These are phyloP conservation scores for Psittacula echo DNA, from an alignment of 2,797 vertebrate genomes.

Conservation along the genomic window DNA sequence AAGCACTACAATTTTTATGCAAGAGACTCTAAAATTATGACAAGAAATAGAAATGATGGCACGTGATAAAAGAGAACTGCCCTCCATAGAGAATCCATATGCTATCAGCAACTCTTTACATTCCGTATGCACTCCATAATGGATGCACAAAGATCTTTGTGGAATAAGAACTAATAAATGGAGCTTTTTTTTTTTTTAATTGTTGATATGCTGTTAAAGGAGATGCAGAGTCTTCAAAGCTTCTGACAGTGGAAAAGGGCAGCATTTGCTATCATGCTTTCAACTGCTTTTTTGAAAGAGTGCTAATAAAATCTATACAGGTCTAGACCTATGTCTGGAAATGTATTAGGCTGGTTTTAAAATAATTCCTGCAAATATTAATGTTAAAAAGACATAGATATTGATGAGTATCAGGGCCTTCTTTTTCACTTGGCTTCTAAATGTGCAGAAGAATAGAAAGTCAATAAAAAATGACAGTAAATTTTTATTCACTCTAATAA, in stretches of 20 bases:
- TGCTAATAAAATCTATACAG: neutral
- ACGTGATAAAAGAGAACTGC: neutral
- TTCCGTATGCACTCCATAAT: neutral
- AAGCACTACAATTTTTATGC: neutral
- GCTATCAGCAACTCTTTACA: neutral
- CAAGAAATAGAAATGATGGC: neutral
- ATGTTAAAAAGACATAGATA: neutral
- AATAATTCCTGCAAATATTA: neutral
- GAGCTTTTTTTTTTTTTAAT: neutral
- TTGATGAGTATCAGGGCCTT: neutral
- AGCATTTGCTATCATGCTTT: neutral
- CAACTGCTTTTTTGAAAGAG: neutral
- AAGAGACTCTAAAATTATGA: neutral
- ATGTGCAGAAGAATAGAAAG: constrained; percentile 9
- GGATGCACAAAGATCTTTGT: neutral
- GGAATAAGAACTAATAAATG: neutral
- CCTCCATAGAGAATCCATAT: neutral
- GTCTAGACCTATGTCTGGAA: neutral
- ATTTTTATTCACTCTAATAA: constrained; percentile 17
- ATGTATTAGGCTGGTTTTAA: neutral
- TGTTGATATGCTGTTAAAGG: neutral
- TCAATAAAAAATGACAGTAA: neutral
- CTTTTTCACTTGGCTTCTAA: neutral
- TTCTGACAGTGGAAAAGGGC: neutral
- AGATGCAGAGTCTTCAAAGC: neutral